Conservation (phyloP, 1,140 invertebrate species). For the Drosophila micromelanica region DNA sequence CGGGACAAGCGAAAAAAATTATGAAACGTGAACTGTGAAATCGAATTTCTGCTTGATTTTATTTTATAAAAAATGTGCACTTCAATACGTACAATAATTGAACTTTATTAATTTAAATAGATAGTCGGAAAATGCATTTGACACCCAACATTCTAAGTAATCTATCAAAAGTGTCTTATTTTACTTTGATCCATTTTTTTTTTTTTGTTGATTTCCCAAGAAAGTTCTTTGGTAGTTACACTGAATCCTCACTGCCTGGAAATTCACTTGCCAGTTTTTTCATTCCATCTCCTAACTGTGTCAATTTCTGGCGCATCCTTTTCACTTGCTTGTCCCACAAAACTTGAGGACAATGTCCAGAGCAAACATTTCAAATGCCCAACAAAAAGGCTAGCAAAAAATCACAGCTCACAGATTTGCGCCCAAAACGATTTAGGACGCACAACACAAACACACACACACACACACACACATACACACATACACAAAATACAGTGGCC, state of each 20-base stretch:
- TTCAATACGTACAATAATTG: too few species aligned
- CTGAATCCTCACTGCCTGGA: conserved; percentile 6
- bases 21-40: too few species aligned
- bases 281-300: conserved; percentile 27
- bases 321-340: conserved; percentile 14
- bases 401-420: conserved; percentile 34
- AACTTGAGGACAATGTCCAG: conserved; percentile 47
- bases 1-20: neutral
- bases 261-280: neutral
- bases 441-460: conserved; percentile 8
- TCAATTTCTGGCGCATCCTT: conserved; percentile 43
- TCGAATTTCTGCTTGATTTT: too few species aligned
- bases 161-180: conserved; percentile 6
- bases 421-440: conserved; percentile 49
- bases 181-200: too few species aligned
- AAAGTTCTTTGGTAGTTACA: conserved; percentile 20
- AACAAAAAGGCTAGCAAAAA: conserved; percentile 2
- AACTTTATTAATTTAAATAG: neutral
- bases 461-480: conserved; percentile 1
- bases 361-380: conserved; percentile 38
- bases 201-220: neutral
- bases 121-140: neutral
- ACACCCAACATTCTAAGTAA: neutral
- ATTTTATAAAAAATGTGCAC: too few species aligned
- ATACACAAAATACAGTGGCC: conserved; percentile 2